Conservation (phyloP, 2,797 vertebrate genomes). For the Oophaga sylvatica region DNA sequence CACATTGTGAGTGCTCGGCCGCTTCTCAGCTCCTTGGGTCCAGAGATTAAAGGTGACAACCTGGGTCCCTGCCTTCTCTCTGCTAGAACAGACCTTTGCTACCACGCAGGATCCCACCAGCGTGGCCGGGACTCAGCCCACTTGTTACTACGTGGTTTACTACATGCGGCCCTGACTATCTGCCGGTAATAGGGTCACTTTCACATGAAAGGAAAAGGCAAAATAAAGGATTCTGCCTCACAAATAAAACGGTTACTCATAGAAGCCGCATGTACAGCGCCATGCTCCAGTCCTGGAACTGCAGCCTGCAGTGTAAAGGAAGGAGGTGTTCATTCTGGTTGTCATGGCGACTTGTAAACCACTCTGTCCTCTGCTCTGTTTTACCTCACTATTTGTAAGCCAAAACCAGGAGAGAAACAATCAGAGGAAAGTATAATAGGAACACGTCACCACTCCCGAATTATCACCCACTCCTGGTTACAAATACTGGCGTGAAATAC, state of each 20-base stretch:
- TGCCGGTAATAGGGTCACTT: neutral
- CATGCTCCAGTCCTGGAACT: neutral
- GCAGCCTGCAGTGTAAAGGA: neutral
- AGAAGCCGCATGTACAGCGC: neutral
- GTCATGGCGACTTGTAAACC: neutral
- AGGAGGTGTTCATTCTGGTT: neutral
- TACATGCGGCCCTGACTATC: neutral
- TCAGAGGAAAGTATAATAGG: no score
- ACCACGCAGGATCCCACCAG: neutral
- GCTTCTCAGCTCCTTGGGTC: constrained; percentile 42
- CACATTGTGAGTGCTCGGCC: constrained; percentile 42
- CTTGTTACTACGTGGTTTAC: neutral
- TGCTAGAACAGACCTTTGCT: constrained; percentile 23
- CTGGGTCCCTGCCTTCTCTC: neutral
- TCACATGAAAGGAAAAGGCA: neutral
- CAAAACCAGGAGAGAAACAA: no score
- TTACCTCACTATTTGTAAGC: no score
- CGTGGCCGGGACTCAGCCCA: neutral
- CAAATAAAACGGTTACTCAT: neutral
- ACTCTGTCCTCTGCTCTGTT: neutral
- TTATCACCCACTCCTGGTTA: no score
- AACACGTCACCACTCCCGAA: no score
- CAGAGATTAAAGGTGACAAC: constrained; percentile 30
- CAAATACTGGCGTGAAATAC: no score
- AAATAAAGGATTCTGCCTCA: neutral